phyloP scores from a whole-genome alignment of 2,888 invertebrate species.

The Ramazzottius varieornatus region DNA sequence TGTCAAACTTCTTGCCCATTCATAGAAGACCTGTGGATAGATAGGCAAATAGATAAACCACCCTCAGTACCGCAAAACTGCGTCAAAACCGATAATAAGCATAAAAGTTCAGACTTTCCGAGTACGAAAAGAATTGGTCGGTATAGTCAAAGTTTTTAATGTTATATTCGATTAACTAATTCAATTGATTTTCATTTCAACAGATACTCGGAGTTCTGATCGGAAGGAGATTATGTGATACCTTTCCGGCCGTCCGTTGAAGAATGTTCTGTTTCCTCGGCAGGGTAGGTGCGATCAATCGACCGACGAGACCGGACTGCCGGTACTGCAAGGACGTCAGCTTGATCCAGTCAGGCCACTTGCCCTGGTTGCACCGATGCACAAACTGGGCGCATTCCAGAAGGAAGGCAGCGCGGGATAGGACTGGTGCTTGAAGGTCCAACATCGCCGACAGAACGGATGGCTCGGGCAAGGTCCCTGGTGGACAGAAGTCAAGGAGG shows the following conservation, averaged over 20 bases:
- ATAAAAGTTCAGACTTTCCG: no score
- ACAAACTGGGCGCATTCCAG: conserved; percentile 88
- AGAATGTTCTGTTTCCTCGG: conserved; percentile 28
- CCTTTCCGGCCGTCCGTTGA: conserved; percentile 71
- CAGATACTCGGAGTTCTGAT: conserved; percentile 90
- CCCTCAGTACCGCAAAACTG: no score
- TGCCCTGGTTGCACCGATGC: conserved; percentile 85
- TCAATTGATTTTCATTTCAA: no score
- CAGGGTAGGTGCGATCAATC: background rate
- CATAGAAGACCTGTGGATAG: no score
- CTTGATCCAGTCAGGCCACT: conserved; percentile 96
- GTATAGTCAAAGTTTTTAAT: no score
- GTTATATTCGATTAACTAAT: no score
- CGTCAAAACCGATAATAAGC: no score
- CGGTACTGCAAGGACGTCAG: conserved; percentile 47
- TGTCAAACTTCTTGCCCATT: background rate
- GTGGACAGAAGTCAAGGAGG: conserved; percentile 73
- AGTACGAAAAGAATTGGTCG: no score
- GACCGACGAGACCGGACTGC: conserved; percentile 33
- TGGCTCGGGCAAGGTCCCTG: conserved; percentile 84
- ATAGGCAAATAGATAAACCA: no score
- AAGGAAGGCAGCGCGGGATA: conserved; percentile 64
- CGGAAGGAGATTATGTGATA: no score
- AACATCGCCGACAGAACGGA: conserved; percentile 73
- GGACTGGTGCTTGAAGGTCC: conserved; percentile 78